Conservation (phyloP, 2,888 invertebrate species). For the Antheraea assamensis region DNA sequence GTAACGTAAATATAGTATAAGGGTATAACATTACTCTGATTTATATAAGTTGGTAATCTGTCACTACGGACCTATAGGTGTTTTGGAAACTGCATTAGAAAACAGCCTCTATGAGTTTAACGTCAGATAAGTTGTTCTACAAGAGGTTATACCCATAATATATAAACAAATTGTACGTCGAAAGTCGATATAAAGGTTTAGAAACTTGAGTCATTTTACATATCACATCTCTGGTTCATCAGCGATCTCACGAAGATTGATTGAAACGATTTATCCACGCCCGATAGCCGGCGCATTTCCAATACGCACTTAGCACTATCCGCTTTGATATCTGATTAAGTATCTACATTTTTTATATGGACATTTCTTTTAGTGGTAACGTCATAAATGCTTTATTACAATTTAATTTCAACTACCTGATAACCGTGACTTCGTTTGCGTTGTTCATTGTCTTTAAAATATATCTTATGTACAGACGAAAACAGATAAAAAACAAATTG, state of each 20-base stretch:
- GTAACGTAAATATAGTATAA: too few species aligned
- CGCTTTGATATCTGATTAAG: constrained; percentile 39
- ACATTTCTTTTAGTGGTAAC: not conserved
- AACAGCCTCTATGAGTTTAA: too few species aligned
- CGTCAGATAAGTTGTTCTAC: too few species aligned
- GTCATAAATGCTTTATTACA: not conserved
- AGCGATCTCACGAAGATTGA: constrained; percentile 44
- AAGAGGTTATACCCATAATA: not conserved
- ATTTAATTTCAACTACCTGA: not conserved
- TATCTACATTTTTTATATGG: constrained; percentile 18
- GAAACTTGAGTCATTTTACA: constrained; percentile 3
- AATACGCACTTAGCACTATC: constrained; percentile 30
- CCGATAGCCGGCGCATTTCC: constrained; percentile 19
- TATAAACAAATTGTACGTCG: not conserved
- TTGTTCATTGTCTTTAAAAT: too few species aligned
- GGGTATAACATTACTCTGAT: too few species aligned
- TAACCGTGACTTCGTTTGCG: too few species aligned
- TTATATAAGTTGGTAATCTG: too few species aligned
- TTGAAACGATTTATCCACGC: constrained; percentile 46
- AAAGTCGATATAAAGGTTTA: constrained; percentile 8
- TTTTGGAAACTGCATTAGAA: too few species aligned
- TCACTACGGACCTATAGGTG: too few species aligned
- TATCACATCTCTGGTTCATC: not conserved
- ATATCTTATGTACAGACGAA: too few species aligned
- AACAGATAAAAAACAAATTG: too few species aligned